Conservation (phyloP, 2,113 vertebrate species). For the Actinemys pallida region DNA sequence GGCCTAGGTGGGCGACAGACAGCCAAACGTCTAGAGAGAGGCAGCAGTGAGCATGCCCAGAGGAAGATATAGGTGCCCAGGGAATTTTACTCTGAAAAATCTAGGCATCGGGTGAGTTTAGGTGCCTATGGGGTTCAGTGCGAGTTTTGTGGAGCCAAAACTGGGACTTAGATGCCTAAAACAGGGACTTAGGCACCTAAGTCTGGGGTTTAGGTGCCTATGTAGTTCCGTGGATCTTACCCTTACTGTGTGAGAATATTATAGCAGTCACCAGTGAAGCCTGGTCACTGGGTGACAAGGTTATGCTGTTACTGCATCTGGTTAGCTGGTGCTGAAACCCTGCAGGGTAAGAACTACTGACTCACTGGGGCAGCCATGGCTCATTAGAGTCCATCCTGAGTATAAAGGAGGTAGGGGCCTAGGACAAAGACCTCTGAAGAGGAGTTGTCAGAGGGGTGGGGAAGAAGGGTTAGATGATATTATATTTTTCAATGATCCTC, state of each 20-base stretch:
- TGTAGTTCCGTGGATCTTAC: not conserved
- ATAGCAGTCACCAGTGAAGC: not conserved
- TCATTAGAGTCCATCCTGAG: not conserved
- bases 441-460: not conserved
- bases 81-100: not conserved
- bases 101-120: not conserved
- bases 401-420: not conserved
- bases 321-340: not conserved
- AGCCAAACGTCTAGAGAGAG: not conserved
- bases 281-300: not conserved
- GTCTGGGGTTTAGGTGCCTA: not conserved
- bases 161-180: not conserved
- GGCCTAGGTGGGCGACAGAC: not conserved
- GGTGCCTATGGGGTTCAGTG: not conserved
- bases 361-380: accelerated
- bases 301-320: not conserved
- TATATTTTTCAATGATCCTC: not conserved
- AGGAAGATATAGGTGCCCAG: not conserved
- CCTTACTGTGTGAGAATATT: not conserved
- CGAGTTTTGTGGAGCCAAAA: not conserved
- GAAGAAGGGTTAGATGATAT: not conserved
- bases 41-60: not conserved
- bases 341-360: not conserved
- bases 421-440: not conserved
- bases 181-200: not conserved